Evolutionary conservation across 2,113 vertebrate genomes (phyloP), one percentile per base, ranked within the genome.

Genomic region (Gadus chalcogrammus): DNA sequence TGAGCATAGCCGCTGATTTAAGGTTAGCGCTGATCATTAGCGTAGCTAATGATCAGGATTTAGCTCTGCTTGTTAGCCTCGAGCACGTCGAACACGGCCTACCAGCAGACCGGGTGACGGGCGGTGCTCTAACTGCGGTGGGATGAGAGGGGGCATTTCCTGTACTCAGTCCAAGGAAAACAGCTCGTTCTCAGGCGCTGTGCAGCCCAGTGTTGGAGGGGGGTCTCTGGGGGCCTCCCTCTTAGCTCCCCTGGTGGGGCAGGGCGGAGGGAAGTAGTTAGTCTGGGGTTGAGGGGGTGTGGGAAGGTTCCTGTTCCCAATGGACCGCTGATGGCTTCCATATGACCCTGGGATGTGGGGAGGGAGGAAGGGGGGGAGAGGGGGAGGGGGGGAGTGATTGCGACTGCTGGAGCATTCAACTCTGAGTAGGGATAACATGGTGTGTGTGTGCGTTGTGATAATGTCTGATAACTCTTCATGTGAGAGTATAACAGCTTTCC

Each of bases 281-380:
- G 85, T 77, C 67, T 83, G 87, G 81, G 84, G 84, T 81, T 84
- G 87, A 85, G 87, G 85, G 84, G 84, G 82, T 48, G 74, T 24
- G 86, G 84, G 88, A 88, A 84, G 71, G 79, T 84, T 82, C 79
- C 70, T 74, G 83, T 88, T 88, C 85, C 81, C 87, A 89, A 80
- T 85, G 85, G 75, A 73, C 20, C 79, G 28, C 83, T 90, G 88
- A 91, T 91, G 85, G 84, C 75, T 91, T 90, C 89, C 90, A 90
- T 89, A 90, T 91, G 89, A 78, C 75, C 60, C 59, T 61, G 58
- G 66, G 7, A 61, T 60, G 6, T 60, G 59, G 59, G 8, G 1
- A 24, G 61, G 13, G 24, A 20, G 17, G 59, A 61, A 20, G 22
- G 24, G 61, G 22, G 61, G 20, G 22, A 13, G 60, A 5, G 9